phyloP scores from a whole-genome alignment of 2,888 invertebrate species.

The Eulithis prunata region DNA sequence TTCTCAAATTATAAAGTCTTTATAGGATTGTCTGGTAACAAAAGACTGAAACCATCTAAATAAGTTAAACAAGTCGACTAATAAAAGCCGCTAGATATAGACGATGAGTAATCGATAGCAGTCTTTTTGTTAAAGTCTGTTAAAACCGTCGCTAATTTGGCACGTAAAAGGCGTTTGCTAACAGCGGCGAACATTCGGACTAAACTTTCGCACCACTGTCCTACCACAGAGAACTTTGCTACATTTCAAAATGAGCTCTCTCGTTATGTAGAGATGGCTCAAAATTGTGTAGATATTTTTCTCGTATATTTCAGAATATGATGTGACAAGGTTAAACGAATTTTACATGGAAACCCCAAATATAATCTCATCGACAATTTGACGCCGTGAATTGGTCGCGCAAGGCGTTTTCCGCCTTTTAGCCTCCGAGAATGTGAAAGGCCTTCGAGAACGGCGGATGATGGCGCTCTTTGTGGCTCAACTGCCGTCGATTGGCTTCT shows the following conservation, averaged over 20 bases:
- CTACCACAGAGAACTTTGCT: not conserved
- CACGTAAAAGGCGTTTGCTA: conserved; percentile 22
- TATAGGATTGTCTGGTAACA: too few relatives aligned
- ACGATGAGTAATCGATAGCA: too few relatives aligned
- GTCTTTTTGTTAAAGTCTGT: conserved; percentile 1
- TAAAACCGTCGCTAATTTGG: conserved; percentile 17
- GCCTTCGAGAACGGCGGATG: conserved; percentile 1
- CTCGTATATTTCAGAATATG: conserved; percentile 18
- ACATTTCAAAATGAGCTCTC: not conserved
- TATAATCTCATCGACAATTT: conserved; percentile 37
- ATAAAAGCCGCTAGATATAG: too few relatives aligned
- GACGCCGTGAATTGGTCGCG: conserved; percentile 26
- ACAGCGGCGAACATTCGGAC: conserved; percentile 11
- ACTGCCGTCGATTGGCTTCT: not conserved
- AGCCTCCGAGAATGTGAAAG: conserved; percentile 17
- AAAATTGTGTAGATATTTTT: not conserved
- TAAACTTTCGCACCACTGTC: conserved; percentile 12
- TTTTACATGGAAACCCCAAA: conserved; percentile 37
- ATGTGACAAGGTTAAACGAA: conserved; percentile 35
- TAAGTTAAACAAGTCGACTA: too few relatives aligned
- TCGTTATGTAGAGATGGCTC: not conserved
- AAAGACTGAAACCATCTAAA: too few relatives aligned
- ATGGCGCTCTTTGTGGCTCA: not conserved
- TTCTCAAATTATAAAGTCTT: too few relatives aligned
- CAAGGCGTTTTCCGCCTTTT: conserved; percentile 30